Percentiles rank a stretch among this genome's conserved stretches.
phyloP scores from a whole-genome alignment of 2,888 invertebrate species.

The Ypsolopha scabrella region DNA sequence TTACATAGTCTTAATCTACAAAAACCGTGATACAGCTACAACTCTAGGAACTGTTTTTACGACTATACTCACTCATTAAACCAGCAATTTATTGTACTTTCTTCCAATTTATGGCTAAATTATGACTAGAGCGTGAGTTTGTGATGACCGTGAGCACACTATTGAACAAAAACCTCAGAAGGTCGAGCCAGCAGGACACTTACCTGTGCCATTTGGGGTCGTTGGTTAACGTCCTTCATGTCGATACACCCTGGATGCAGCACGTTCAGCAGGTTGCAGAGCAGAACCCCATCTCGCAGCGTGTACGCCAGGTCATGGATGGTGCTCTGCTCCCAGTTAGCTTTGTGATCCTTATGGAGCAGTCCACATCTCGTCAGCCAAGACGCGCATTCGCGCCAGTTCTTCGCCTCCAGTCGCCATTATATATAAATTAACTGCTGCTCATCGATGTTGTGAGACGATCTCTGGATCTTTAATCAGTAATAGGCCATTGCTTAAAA shows the following conservation, averaged over 20 bases:
- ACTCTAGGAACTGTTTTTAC: no score
- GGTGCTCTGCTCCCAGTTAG: constrained; percentile 83
- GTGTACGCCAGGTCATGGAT: constrained; percentile 90
- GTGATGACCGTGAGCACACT: not conserved
- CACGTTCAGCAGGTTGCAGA: constrained; percentile 92
- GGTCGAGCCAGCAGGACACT: not conserved
- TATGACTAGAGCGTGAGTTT: no score
- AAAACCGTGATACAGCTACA: no score
- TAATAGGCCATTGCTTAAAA: constrained; percentile 58
- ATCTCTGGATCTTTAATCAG: constrained; percentile 61
- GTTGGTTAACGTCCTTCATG: constrained; percentile 92
- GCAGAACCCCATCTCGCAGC: constrained; percentile 92
- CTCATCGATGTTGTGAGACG: constrained; percentile 51
- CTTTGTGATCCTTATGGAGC: constrained; percentile 88
- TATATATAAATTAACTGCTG: constrained; percentile 37
- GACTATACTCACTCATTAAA: no score
- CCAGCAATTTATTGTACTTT: no score
- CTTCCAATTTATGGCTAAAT: no score
- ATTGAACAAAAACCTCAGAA: not conserved
- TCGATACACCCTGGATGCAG: constrained; percentile 90
- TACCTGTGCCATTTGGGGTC: constrained; percentile 97
- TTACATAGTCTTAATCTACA: no score
- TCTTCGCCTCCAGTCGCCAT: constrained; percentile 74
- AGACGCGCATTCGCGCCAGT: constrained; percentile 89
- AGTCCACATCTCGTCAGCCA: constrained; percentile 94